Evolutionary conservation across 2,113 vertebrate genomes (phyloP).

Genomic region (Tapirus terrestris): DNA sequence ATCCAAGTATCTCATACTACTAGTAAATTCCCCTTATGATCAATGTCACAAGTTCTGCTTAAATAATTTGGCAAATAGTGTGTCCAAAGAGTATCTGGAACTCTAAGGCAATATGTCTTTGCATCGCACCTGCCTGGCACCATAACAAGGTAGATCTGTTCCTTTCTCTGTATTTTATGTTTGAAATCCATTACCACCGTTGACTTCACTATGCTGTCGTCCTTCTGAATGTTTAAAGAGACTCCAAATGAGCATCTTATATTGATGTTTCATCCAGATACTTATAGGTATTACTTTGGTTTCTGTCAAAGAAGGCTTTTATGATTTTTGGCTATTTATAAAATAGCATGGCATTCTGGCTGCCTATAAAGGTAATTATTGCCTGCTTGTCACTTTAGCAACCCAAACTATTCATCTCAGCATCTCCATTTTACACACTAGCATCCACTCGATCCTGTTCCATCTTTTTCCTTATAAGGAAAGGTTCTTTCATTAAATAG

Average conservation of each 20-base stretch:
- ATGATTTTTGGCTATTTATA: not conserved
- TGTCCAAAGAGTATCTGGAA: not conserved
- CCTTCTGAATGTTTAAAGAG: not conserved
- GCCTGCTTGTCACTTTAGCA: not conserved
- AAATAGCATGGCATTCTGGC: slow-evolving; percentile 9
- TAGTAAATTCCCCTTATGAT: not conserved
- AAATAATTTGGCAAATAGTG: not conserved
- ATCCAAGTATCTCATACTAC: accelerated
- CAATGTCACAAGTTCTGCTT: not conserved
- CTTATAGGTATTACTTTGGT: not conserved
- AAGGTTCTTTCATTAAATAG: not conserved
- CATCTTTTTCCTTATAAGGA: not conserved
- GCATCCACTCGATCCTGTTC: not conserved
- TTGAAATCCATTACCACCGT: not conserved
- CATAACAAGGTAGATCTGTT: not conserved
- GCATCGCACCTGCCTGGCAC: not conserved
- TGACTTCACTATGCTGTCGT: not conserved
- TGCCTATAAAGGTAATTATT: not conserved
- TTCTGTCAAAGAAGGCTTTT: not conserved
- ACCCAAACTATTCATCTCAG: not conserved
- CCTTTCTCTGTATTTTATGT: not conserved
- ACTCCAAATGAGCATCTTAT: not conserved
- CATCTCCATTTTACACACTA: not conserved
- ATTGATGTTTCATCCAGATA: not conserved
- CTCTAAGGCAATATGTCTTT: not conserved